A percentile compares a stretch with the other conserved stretches of the same genome.
phyloP scores from a whole-genome alignment of 2,113 vertebrate genomes.

The Haemorhous mexicanus region DNA sequence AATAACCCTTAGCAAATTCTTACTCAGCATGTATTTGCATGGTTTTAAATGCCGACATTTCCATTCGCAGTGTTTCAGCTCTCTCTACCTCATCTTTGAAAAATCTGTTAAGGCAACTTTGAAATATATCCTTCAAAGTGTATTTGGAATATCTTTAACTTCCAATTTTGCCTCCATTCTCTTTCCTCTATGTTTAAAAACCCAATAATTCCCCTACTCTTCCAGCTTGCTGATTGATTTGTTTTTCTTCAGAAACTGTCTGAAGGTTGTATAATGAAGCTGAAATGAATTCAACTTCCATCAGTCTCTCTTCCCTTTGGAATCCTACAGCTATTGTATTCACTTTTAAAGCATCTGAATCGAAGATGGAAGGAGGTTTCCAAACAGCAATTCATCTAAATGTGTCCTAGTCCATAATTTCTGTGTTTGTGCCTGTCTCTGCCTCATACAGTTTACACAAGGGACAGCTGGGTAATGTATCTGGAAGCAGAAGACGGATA shows the following conservation, averaged over 20 bases:
- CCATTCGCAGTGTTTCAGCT: neutral
- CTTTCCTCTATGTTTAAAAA: neutral
- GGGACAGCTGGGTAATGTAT: neutral
- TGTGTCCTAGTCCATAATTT: neutral
- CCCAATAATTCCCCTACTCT: neutral
- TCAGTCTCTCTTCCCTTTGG: conserved; percentile 24
- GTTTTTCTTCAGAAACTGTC: conserved; percentile 29
- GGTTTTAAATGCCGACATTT: neutral
- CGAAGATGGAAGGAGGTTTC: neutral
- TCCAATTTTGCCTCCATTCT: neutral
- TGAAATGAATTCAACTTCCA: neutral
- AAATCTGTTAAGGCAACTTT: neutral
- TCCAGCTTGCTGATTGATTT: neutral
- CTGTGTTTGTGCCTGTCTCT: neutral
- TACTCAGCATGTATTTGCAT: neutral
- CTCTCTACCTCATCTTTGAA: neutral
- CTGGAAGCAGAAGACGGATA: neutral
- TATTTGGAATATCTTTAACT: neutral
- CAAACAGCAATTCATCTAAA: neutral
- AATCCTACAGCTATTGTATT: neutral
- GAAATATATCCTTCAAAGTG: neutral
- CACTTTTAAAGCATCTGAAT: neutral
- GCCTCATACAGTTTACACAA: neutral
- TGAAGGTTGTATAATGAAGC: neutral
- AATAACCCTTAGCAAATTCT: neutral